Evolutionary conservation across 37 sponge, comb jelly and placozoan genomes (phyloP).

Genomic region (Aplysina aerophoba): DNA sequence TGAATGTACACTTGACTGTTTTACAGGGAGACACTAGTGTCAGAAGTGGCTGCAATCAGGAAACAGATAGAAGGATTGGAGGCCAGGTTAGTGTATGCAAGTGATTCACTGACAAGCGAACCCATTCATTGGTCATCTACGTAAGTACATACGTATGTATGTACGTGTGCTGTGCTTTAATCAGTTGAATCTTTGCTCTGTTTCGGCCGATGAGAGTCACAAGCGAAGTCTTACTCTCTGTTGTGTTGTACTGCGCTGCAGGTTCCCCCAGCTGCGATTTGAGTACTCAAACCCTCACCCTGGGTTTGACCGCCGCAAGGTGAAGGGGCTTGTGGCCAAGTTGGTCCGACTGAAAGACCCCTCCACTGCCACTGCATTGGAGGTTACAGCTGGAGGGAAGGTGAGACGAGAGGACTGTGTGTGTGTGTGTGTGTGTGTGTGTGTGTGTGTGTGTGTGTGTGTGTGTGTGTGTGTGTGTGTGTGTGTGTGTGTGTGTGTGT

Average conservation of each 20-base stretch:
- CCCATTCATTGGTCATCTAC: too few relatives aligned
- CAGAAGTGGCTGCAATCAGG: slow-evolving; percentile 51
- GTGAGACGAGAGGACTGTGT: slow-evolving; percentile 41
- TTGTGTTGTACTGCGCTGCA: neutral
- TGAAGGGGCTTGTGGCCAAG: slow-evolving; percentile 90
- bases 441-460: neutral
- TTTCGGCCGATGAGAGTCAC: too few relatives aligned
- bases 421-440: neutral
- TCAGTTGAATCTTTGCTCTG: too few relatives aligned
- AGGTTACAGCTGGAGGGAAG: slow-evolving; percentile 91
- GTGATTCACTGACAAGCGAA: neutral
- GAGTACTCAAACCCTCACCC: slow-evolving; percentile 74
- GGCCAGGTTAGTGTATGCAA: slow-evolving; percentile 49
- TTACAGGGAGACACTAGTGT: slow-evolving; percentile 52
- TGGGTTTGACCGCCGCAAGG: slow-evolving; percentile 73
- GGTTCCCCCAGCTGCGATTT: slow-evolving; percentile 91
- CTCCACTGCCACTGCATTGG: slow-evolving; percentile 87
- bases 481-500: too few relatives aligned
- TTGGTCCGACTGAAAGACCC: slow-evolving; percentile 75
- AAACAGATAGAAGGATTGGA: slow-evolving; percentile 46
- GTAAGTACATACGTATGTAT: too few relatives aligned
- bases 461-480: neutral
- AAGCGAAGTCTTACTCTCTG: too few relatives aligned
- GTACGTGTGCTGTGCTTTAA: too few relatives aligned
- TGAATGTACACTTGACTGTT: neutral